Base-by-base conservation (phyloP, 2,797 vertebrate species). In the Pipistrellus nathusii region DNA sequence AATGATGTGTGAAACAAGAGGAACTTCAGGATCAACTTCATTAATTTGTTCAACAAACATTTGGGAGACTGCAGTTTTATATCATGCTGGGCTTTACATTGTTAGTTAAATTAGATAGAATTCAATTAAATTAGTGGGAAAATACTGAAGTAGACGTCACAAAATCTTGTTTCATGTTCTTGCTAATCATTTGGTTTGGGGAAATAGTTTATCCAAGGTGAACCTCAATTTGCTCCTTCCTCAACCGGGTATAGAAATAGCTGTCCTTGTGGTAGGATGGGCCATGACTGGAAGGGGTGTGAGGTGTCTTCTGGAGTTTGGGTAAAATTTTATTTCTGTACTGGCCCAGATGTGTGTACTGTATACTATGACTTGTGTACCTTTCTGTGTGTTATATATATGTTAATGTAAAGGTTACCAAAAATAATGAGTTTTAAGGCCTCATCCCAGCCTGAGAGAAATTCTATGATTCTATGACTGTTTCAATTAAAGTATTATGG, bases 401-500 rank as follows among this genome's bases (percentile, higher is more conserved):
- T 3, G 17, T 90, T 32, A 55, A 12, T 44, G 35, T 82, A 80
- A 96, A 76, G 3, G 1, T 57, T 68, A 83, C 25, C 41, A 27
- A 35, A 71, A 59, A 85, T 35, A 93, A 93, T 8, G 18, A 66
- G 72, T 95, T 84, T 93, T 88, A 91, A 84, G 30, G 14, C 3
- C 15, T 93, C 57, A 66, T 91, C 27, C 38, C 25, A 64, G 81
- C 4, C 10, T 64, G 23, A 83, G 44, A 82, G 5, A 85, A 93
- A 90, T 18, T 69, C 51, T 84, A 27, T 77, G 14, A 69, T 32
- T 76, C 35, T 51, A 11, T 91, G 44, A 83, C 32, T 73, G 8
- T 80, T 91, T 80, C 38, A 78, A 93, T 25, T 15, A 93, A 94
- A 85, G 30, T 32, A 90, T 76, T 66, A 75, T 35, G 15, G n/a